These are phyloP conservation scores for Helicoverpa zea DNA, from an alignment of 1,140 invertebrate genomes.

Conservation along the genomic window DNA sequence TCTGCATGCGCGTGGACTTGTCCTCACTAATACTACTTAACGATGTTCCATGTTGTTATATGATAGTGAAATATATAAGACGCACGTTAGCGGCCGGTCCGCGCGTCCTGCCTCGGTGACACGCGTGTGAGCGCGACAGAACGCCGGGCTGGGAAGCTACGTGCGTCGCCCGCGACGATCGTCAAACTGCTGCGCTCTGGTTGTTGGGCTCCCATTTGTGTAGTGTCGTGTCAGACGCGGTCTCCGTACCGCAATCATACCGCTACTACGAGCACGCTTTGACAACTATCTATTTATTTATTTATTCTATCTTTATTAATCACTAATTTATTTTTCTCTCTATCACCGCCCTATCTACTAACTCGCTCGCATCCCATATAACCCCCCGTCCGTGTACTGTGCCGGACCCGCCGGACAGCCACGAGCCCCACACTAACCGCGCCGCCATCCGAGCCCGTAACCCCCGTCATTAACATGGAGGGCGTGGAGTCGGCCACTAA, in stretches of 20 bases:
- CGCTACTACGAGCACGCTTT: constrained; percentile 68
- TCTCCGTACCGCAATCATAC: constrained; percentile 53
- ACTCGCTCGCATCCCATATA: constrained; percentile 68
- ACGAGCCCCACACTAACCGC: constrained; percentile 54
- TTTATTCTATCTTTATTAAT: constrained; percentile 60
- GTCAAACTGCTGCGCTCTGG: constrained; percentile 63
- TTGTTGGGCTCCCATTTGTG: constrained; percentile 48
- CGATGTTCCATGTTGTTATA: constrained; percentile 25
- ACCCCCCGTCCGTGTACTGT: constrained; percentile 51
- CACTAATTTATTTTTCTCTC: constrained; percentile 72
- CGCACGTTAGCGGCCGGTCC: constrained; percentile 51
- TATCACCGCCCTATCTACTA: constrained; percentile 68
- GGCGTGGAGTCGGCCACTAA: constrained; percentile 87
- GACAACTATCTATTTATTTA: constrained; percentile 62
- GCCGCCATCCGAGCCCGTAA: constrained; percentile 59
- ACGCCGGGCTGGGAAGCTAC: constrained; percentile 52
- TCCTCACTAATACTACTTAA: constrained; percentile 13
- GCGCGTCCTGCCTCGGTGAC: constrained; percentile 64
- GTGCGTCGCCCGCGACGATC: constrained; percentile 61
- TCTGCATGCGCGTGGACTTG: constrained; percentile 64
- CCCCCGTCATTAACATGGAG: constrained; percentile 73
- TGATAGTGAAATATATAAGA: constrained; percentile 1
- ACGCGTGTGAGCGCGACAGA: constrained; percentile 61
- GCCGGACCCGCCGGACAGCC: constrained; percentile 43
- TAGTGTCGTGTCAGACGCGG: constrained; percentile 56